Base-by-base conservation (phyloP, 2,888 invertebrate species). In the Eupithecia exiguata region DNA sequence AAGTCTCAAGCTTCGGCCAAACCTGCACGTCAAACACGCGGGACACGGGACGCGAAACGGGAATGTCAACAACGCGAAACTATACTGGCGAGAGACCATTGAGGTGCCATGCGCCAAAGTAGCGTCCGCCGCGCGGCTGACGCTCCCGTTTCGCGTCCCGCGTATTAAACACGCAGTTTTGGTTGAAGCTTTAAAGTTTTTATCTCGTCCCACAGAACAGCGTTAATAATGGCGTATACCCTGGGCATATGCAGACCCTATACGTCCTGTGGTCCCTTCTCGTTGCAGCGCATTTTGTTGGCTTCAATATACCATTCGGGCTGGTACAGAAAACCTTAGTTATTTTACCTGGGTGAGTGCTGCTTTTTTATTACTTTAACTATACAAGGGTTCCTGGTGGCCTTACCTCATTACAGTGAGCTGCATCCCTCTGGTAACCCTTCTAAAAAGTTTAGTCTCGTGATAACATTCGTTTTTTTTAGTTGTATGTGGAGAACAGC, bases 221-320 rank as follows among this genome's bases (percentile, higher is more conserved):
- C 88, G 95, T 99, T 77, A 97, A 97, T 88, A 99, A 98, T 95
- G 99, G 99, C 63, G 97, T 99, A 21, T 99, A 99, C 89, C 99
- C 99, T 43, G 99, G 98, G 0, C 98, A 99, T 78, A 95, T 99
- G 82, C 97, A 97, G 88, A 98, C 98, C 70, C 95, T 99, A 74
- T 97, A 98, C 95, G 95, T 98, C 61, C 96, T 98, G 40, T 96
- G 98, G 88, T 96, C 96, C 14, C 89, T 98, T 49, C 96, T 99
- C 12, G 95, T 97, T 71, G 97, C 96, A 1, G 94, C 98, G 78
- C 97, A 98, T 87, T 97, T 97, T 87, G 96, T 96, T 62, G 97
- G 97, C 25, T 95, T 96, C 84, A 96, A 97, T 89, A 96, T 97
- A 81, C 98, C 99, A 61, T 97, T 97, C 86, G 98, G 98, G 84